phyloP scores from a whole-genome alignment of 2,113 vertebrate species.

The Muscicapa adusta region DNA sequence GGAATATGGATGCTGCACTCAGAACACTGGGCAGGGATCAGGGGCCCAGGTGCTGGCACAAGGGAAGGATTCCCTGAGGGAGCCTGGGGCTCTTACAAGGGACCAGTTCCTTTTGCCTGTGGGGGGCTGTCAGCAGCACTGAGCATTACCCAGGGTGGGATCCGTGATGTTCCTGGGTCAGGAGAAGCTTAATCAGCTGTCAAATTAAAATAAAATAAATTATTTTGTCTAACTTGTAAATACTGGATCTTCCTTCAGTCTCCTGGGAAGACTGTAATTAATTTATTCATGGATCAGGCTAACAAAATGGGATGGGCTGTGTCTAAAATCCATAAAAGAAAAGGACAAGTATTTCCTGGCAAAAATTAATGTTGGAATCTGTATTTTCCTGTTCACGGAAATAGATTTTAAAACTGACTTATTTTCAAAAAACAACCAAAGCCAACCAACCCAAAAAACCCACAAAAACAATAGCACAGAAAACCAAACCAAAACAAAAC shows the following conservation, averaged over 20 bases:
- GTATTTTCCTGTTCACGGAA: neutral
- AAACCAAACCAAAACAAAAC: neutral
- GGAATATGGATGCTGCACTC: neutral
- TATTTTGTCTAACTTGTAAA: neutral
- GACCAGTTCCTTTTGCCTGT: neutral
- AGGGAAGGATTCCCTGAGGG: neutral
- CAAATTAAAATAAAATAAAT: neutral
- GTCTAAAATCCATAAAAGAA: neutral
- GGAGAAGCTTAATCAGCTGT: neutral
- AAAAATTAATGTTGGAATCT: rapidly evolving
- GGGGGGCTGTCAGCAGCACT: neutral
- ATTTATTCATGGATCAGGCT: neutral
- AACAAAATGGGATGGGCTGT: neutral
- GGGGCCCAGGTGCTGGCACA: neutral
- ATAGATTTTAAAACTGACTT: neutral
- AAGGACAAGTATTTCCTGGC: neutral
- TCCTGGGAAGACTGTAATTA: neutral
- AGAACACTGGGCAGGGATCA: neutral
- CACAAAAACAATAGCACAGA: neutral
- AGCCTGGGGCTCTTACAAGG: neutral
- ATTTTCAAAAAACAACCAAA: neutral
- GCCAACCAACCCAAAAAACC: neutral
- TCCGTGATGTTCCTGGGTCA: neutral
- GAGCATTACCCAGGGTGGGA: neutral
- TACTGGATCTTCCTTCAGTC: neutral